Conservation (phyloP, 2,113 vertebrate species). For the Trochalopteron elliotii region DNA sequence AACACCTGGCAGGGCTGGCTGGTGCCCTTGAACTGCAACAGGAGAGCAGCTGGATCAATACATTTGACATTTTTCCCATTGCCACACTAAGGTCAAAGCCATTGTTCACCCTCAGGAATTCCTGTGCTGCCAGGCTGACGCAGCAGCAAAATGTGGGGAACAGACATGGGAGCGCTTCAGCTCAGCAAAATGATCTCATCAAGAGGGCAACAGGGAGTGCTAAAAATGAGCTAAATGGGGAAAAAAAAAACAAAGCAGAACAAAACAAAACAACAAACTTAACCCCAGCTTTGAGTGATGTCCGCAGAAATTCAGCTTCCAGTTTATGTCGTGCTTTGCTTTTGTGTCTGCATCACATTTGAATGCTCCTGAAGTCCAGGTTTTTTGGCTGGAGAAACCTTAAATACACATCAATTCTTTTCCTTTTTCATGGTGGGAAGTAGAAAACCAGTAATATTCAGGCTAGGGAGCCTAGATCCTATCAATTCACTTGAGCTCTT, state of each 20-base stretch:
- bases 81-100: not conserved
- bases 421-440: not conserved
- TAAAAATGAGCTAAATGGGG: not conserved
- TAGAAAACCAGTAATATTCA: not conserved
- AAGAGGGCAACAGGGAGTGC: not conserved
- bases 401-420: not conserved
- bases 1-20: not conserved
- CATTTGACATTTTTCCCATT: not conserved
- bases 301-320: not conserved
- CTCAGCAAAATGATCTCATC: not conserved
- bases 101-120: not conserved
- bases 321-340: accelerated
- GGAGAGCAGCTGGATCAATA: not conserved
- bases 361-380: accelerated
- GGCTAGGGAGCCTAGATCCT: too few species aligned
- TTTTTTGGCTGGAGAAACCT: not conserved
- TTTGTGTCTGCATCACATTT: too few species aligned
- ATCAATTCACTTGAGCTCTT: too few species aligned
- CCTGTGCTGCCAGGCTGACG: not conserved
- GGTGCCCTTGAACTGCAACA: accelerated
- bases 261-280: accelerated
- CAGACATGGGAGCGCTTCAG: not conserved
- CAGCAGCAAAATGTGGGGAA: not conserved
- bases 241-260: not conserved
- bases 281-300: not conserved